phyloP scores from a whole-genome alignment of 2,113 vertebrate species.

The Istiophorus platypterus region DNA sequence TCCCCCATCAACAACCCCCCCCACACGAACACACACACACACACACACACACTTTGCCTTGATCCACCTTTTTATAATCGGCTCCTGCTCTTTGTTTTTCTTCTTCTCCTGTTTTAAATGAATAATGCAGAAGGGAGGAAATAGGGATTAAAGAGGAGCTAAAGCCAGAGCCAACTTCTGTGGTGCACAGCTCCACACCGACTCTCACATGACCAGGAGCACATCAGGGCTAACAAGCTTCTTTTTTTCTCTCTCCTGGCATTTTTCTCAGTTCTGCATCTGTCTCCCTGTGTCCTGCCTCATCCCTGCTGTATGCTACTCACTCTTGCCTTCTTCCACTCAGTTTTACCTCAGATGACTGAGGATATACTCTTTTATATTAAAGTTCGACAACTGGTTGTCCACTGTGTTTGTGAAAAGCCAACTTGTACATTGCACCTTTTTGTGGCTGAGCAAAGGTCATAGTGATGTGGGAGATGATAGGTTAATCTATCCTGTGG shows the following conservation, averaged over 20 bases:
- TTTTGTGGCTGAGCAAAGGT: background rate
- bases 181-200: conserved; percentile 49
- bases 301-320: conserved; percentile 27
- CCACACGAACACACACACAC: too few relatives aligned
- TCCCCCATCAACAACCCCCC: conserved; percentile 29
- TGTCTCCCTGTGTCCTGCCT: conserved; percentile 45
- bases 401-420: background rate
- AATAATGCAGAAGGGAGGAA: conserved; percentile 80
- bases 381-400: conserved; percentile 11
- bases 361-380: conserved; percentile 31
- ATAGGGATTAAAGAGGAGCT: conserved; percentile 74
- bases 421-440: background rate
- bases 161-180: conserved; percentile 71
- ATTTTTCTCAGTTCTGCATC: conserved; percentile 60
- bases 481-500: background rate
- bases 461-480: background rate
- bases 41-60: conserved; percentile 63
- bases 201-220: conserved; percentile 66
- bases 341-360: conserved; percentile 35
- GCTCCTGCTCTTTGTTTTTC: conserved; percentile 62
- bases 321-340: conserved; percentile 8
- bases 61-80: conserved; percentile 71
- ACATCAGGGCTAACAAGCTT: conserved; percentile 72
- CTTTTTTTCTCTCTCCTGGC: conserved; percentile 41
- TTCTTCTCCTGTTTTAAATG: conserved; percentile 70